Conservation (phyloP, 2,113 vertebrate genomes). For the Meriones unguiculatus region DNA sequence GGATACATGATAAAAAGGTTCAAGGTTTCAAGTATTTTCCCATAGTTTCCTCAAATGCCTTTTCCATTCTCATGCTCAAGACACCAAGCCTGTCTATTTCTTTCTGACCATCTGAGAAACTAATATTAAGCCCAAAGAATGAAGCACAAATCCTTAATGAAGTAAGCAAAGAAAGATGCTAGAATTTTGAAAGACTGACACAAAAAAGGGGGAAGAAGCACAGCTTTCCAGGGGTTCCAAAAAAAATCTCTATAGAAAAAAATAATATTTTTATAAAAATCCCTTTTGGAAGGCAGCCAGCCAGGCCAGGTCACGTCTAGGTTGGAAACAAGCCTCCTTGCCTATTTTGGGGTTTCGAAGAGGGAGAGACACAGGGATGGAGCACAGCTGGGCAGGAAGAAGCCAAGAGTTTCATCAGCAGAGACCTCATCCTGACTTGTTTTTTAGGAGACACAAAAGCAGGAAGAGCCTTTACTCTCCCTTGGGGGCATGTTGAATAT, state of each 20-base stretch:
- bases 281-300: slow-evolving; percentile 55
- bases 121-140: neutral
- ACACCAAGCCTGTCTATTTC: neutral
- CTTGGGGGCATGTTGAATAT: slow-evolving; percentile 55
- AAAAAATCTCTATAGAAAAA: slow-evolving; percentile 39
- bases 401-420: slow-evolving; percentile 71
- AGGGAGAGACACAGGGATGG: slow-evolving; percentile 67
- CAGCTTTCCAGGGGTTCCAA: neutral
- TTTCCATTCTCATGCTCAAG: neutral
- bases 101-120: neutral
- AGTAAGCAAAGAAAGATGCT: neutral
- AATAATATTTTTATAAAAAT: slow-evolving; percentile 64
- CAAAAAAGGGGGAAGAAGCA: neutral
- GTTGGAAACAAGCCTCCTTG: slow-evolving; percentile 43
- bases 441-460: slow-evolving; percentile 69
- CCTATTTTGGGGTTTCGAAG: slow-evolving; percentile 76
- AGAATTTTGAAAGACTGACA: neutral
- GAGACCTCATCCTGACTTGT: slow-evolving; percentile 77
- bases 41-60: neutral
- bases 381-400: slow-evolving; percentile 73
- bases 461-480: slow-evolving; percentile 53
- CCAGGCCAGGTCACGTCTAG: slow-evolving; percentile 71
- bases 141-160: neutral
- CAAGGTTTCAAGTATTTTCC: neutral
- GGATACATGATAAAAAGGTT: neutral